A percentile compares a stretch with the other conserved stretches of the same genome.
Conservation (phyloP, 2,888 invertebrate genomes). For the Drosophila setosimentum region DNA sequence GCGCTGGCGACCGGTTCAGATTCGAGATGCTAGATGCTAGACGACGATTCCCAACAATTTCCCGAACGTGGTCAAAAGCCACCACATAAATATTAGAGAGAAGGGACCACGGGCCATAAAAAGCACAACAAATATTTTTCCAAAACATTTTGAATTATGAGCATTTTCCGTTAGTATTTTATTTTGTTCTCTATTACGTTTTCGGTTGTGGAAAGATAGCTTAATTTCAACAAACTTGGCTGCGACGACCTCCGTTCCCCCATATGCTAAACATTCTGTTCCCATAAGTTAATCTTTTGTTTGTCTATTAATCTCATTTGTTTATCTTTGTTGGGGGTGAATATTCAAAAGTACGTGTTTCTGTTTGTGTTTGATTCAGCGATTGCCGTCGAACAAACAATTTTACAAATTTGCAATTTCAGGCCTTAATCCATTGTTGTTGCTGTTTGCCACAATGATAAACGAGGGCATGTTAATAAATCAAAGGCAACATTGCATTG, state of each 20-base stretch:
- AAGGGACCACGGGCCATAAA: conserved; percentile 23
- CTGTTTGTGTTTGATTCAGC: conserved; percentile 23
- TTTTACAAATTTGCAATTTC: conserved; percentile 57
- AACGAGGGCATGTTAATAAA: conserved; percentile 78
- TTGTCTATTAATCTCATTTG: conserved; percentile 61
- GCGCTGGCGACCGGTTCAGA: conserved; percentile 63
- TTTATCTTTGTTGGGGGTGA: conserved; percentile 44
- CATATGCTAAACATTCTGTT: conserved; percentile 23
- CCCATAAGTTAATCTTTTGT: conserved; percentile 43
- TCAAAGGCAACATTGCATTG: conserved; percentile 63
- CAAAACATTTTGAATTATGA: conserved; percentile 60
- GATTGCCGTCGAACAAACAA: conserved; percentile 43
- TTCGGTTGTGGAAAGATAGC: conserved; percentile 50
- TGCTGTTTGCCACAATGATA: conserved; percentile 66
- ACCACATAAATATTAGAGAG: conserved; percentile 48
- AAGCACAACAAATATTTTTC: conserved; percentile 36
- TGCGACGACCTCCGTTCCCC: conserved; percentile 31
- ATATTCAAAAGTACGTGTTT: not conserved
- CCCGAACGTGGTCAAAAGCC: conserved; percentile 53
- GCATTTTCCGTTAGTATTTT: conserved; percentile 56
- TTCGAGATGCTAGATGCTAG: conserved; percentile 50
- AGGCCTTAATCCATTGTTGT: conserved; percentile 69
- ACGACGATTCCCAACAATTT: conserved; percentile 35
- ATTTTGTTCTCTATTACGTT: conserved; percentile 6
- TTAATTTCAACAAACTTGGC: conserved; percentile 74